A percentile compares a stretch with the other conserved stretches of the same genome.
Conservation (phyloP, 2,888 invertebrate species). For the Argyra leucocephala region DNA sequence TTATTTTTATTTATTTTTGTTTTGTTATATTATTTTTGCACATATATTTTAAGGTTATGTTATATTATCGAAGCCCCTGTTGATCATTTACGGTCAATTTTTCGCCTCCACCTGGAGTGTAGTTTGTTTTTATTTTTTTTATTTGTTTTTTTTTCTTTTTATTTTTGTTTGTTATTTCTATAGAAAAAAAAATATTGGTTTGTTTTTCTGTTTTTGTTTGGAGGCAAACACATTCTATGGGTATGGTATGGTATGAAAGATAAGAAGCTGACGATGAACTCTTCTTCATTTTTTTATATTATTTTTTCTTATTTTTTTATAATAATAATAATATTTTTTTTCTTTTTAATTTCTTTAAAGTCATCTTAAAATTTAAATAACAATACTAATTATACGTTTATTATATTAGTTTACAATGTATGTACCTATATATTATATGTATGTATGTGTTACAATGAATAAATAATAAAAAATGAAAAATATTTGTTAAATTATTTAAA, state of each 20-base stretch:
- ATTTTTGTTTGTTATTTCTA: background rate
- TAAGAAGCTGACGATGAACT: constrained; percentile 12
- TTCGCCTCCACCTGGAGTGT: constrained; percentile 17
- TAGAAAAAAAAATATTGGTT: background rate
- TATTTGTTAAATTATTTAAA: background rate
- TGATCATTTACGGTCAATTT: constrained; percentile 17
- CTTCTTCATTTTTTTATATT: background rate
- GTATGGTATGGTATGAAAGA: background rate
- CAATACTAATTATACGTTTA: constrained; percentile 3
- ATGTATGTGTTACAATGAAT: background rate
- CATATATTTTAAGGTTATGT: constrained; percentile 11
- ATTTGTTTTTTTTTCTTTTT: background rate
- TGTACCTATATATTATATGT: too few relatives aligned
- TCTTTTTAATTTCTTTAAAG: background rate
- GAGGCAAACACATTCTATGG: background rate
- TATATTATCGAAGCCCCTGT: constrained; percentile 17
- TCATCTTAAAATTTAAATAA: background rate
- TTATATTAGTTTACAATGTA: background rate
- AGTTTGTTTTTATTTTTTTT: background rate
- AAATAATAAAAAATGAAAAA: background rate
- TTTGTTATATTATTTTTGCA: background rate
- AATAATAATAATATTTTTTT: background rate
- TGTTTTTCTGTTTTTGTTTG: background rate
- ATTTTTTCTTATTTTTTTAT: too few relatives aligned
- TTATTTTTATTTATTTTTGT: constrained; percentile 9